These are phyloP conservation scores for Mycogona germanica DNA, from an alignment of 2,888 invertebrate genomes.

Conservation along the genomic window DNA sequence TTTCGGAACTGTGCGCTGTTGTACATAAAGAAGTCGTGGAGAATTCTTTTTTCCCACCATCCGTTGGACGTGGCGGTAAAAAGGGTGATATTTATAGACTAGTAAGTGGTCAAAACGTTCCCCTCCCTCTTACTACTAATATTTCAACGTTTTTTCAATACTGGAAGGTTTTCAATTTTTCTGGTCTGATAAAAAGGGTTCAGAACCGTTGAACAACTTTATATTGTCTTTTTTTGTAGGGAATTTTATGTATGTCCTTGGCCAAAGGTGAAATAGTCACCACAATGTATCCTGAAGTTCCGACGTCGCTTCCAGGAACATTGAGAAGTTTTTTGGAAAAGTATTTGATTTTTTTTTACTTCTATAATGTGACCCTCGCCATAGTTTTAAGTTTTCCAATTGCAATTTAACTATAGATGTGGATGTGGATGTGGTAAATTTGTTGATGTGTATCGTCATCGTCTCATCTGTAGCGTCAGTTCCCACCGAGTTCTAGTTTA, in stretches of 20 bases:
- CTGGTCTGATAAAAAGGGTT: too few relatives aligned
- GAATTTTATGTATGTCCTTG: constrained; percentile 52
- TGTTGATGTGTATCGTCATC: too few relatives aligned
- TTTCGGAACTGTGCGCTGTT: constrained; percentile 21
- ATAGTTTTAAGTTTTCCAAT: neutral
- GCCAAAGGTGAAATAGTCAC: constrained; percentile 42
- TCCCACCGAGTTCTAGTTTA: too few relatives aligned
- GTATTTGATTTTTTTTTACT: constrained; percentile 34
- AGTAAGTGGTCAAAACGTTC: too few relatives aligned
- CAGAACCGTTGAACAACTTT: neutral
- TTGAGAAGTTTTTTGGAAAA: constrained; percentile 59
- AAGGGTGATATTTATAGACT: constrained; percentile 61
- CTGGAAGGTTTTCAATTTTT: constrained; percentile 5
- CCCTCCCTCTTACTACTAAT: too few relatives aligned
- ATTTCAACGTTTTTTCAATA: constrained; percentile 8
- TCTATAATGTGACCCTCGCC: neutral
- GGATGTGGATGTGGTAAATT: too few relatives aligned
- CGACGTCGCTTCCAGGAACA: constrained; percentile 43
- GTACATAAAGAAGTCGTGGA: constrained; percentile 19
- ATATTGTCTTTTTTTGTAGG: constrained; percentile 32
- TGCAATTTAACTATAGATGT: neutral
- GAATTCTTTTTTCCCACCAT: constrained; percentile 34
- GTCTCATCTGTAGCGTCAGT: too few relatives aligned
- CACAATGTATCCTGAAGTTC: constrained; percentile 44
- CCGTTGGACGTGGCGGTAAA: constrained; percentile 43